Evolutionary conservation across 2,888 invertebrate species (phyloP).

Genomic region (Lycia hirtaria): DNA sequence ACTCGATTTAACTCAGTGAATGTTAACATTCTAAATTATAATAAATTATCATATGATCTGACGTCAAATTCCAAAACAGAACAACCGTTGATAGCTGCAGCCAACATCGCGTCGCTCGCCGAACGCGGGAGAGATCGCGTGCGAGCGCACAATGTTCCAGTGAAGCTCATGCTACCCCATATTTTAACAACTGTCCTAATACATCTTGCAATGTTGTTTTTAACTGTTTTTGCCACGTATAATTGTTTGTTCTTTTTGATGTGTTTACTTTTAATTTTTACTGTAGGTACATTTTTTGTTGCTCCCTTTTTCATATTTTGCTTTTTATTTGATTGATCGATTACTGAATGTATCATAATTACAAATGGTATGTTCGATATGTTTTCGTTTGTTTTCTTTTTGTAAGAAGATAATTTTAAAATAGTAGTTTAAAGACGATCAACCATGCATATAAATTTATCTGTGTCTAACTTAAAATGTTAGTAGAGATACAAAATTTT

Average conservation of each 20-base stretch:
- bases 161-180: conserved; percentile 80
- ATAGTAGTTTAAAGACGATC: conserved; percentile 14
- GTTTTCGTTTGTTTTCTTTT: conserved; percentile 5
- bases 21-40: neutral
- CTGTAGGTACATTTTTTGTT: conserved; percentile 59
- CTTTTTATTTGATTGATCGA: conserved; percentile 51
- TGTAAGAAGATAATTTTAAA: conserved; percentile 7
- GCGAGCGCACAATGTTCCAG: conserved; percentile 74
- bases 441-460: conserved; percentile 83
- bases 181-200: conserved; percentile 86
- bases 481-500: conserved; percentile 60
- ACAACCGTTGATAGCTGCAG: conserved; percentile 32
- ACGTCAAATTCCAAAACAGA: conserved; percentile 36
- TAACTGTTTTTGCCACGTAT: conserved; percentile 81
- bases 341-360: conserved; percentile 28
- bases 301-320: conserved; percentile 41
- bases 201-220: conserved; percentile 86
- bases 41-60: conserved; percentile 21
- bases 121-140: conserved; percentile 66
- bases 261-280: conserved; percentile 83
- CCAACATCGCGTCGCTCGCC: conserved; percentile 27
- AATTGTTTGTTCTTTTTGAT: conserved; percentile 78
- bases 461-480: conserved; percentile 66
- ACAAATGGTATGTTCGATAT: conserved; percentile 11
- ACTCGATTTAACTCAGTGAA: no score